phyloP scores from a whole-genome alignment of 2,113 vertebrate genomes.

The Oxyura jamaicensis region DNA sequence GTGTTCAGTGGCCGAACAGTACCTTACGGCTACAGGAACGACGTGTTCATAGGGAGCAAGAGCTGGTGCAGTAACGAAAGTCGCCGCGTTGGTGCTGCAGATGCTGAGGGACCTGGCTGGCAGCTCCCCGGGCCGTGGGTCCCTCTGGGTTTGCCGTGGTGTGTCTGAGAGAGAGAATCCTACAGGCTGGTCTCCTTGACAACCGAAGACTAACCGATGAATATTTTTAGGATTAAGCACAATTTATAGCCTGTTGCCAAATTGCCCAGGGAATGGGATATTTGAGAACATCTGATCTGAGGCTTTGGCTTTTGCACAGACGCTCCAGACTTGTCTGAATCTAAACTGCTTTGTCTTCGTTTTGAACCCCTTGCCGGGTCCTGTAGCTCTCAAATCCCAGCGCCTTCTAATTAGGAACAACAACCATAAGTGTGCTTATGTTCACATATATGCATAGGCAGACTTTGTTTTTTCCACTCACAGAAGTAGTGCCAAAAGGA shows the following conservation, averaged over 20 bases:
- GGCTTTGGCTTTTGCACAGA: background rate
- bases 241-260: background rate
- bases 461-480: background rate
- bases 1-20: background rate
- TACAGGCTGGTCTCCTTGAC: slow-evolving; percentile 38
- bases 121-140: background rate
- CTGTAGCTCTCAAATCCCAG: background rate
- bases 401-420: background rate
- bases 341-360: background rate
- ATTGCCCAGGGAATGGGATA: background rate
- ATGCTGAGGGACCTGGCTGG: background rate
- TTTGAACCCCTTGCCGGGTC: background rate
- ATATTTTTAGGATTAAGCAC: slow-evolving; percentile 42
- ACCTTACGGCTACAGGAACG: accelerated
- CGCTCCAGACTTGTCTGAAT: background rate
- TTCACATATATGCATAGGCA: background rate
- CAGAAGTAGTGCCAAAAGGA: background rate
- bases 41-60: accelerated
- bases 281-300: background rate
- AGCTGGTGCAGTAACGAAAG: accelerated
- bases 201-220: slow-evolving; percentile 9
- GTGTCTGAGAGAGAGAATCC: background rate
- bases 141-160: too few species aligned
- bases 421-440: accelerated
- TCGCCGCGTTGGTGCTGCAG: accelerated